These are phyloP conservation scores for Pogonomyrmex californicus DNA, from an alignment of 1,140 invertebrate genomes.

Conservation along the genomic window DNA sequence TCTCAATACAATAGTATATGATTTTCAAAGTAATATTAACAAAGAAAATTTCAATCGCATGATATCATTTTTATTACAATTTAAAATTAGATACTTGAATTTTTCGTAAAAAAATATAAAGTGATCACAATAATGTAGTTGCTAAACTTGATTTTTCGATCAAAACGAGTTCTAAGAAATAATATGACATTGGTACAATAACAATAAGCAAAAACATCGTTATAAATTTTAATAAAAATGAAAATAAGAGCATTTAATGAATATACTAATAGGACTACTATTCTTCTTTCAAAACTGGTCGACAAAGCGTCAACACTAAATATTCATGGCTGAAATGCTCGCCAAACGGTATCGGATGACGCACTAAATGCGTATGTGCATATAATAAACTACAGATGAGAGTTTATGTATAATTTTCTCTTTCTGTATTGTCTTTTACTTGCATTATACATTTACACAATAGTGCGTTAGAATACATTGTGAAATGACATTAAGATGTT, in stretches of 20 bases:
- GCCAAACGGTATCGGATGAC: conserved; percentile 66
- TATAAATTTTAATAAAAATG: conserved; percentile 58
- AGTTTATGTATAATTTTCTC: conserved; percentile 14
- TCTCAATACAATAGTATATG: not conserved
- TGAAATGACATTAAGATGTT: not conserved
- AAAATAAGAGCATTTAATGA: conserved; percentile 59
- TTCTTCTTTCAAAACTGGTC: conserved; percentile 20
- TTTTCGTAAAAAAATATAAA: not conserved
- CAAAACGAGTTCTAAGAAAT: conserved; percentile 34
- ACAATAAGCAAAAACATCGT: not conserved
- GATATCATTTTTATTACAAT: not conserved
- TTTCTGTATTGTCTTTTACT: conserved; percentile 20
- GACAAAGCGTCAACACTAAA: conserved; percentile 24
- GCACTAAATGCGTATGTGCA: conserved; percentile 57
- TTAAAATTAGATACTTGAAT: not conserved
- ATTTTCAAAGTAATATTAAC: not conserved
- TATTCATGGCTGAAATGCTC: not conserved
- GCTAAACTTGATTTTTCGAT: conserved; percentile 22
- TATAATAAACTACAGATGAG: conserved; percentile 61
- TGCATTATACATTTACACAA: conserved; percentile 42
- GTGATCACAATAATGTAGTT: conserved; percentile 1
- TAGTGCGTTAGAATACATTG: not conserved
- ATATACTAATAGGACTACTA: conserved; percentile 1
- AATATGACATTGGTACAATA: not conserved
- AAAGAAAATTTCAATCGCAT: not conserved